A percentile compares a stretch with the other conserved stretches of the same genome.
Conservation (phyloP, 2,113 vertebrate species). For the Marmota flaviventris region DNA sequence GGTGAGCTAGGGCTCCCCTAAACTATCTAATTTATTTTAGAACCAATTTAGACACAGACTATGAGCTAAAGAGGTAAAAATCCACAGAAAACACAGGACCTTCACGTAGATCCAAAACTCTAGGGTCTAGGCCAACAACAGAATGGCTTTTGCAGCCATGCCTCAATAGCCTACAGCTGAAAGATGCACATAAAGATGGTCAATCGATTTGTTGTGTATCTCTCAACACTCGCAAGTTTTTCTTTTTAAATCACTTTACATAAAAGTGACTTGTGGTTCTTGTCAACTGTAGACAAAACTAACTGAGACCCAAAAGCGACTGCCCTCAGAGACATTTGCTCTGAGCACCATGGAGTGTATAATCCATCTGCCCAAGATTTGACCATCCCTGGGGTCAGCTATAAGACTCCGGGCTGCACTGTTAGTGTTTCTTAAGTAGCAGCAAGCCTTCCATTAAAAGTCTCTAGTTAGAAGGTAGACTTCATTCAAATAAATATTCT, state of each 20-base stretch:
- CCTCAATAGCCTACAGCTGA: neutral
- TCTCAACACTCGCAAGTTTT: neutral
- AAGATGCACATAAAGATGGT: neutral
- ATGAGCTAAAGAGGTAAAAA: neutral
- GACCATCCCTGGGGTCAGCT: neutral
- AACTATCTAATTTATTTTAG: neutral
- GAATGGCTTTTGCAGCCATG: neutral
- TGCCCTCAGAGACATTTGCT: neutral
- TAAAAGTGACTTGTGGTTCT: neutral
- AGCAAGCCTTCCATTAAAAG: slow-evolving; percentile 48
- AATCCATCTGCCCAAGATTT: neutral
- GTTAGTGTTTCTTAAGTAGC: slow-evolving; percentile 61
- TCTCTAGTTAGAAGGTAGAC: slow-evolving; percentile 63
- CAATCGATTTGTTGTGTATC: neutral
- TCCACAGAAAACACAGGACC: neutral
- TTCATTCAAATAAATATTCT: slow-evolving; percentile 68
- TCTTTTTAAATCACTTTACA: neutral
- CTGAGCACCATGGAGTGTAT: neutral
- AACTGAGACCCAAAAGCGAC: neutral
- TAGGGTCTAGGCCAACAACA: neutral
- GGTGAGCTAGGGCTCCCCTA: neutral
- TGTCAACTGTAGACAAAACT: neutral
- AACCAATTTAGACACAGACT: neutral
- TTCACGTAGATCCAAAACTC: neutral
- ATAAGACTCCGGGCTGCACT: neutral